Conservation (phyloP, 1,140 invertebrate species). For the Drosophila nannoptera region DNA sequence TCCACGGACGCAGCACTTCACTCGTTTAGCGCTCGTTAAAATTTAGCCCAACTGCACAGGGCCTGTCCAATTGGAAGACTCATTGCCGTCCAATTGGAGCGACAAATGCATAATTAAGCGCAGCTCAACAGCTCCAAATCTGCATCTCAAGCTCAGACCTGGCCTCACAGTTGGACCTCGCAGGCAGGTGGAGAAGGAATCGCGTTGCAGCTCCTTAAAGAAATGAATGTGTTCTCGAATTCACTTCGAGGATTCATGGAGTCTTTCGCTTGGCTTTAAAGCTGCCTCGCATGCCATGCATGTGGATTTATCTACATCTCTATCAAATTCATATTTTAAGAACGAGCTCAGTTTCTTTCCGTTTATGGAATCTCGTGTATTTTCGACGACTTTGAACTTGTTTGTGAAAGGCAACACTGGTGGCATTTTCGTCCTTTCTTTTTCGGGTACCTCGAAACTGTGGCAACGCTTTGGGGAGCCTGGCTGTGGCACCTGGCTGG, state of each 20-base stretch:
- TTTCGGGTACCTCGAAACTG: too few relatives aligned
- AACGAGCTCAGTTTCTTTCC: not conserved
- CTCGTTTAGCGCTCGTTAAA: slow-evolving; percentile 61
- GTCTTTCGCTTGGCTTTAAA: too few relatives aligned
- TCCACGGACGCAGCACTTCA: slow-evolving; percentile 62
- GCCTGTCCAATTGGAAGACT: slow-evolving; percentile 62
- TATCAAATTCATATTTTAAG: not conserved
- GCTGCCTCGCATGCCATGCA: not conserved
- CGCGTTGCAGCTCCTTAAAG: too few relatives aligned
- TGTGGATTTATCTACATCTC: not conserved
- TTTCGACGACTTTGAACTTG: slow-evolving; percentile 13
- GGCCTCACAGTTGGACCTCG: too few relatives aligned
- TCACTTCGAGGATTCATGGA: too few relatives aligned
- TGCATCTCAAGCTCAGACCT: not conserved
- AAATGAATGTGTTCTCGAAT: too few relatives aligned
- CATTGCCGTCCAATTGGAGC: slow-evolving; percentile 61
- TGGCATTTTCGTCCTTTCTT: too few relatives aligned
- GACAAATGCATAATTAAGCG: slow-evolving; percentile 34
- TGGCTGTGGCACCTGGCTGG: slow-evolving; percentile 6
- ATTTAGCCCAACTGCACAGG: slow-evolving; percentile 30
- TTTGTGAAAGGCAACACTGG: slow-evolving; percentile 2
- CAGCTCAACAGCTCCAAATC: too few relatives aligned
- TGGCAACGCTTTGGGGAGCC: too few relatives aligned
- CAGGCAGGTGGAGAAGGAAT: too few relatives aligned
- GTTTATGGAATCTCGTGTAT: not conserved